Conservation (phyloP, 2,888 invertebrate genomes). For the Clunio marinus region DNA sequence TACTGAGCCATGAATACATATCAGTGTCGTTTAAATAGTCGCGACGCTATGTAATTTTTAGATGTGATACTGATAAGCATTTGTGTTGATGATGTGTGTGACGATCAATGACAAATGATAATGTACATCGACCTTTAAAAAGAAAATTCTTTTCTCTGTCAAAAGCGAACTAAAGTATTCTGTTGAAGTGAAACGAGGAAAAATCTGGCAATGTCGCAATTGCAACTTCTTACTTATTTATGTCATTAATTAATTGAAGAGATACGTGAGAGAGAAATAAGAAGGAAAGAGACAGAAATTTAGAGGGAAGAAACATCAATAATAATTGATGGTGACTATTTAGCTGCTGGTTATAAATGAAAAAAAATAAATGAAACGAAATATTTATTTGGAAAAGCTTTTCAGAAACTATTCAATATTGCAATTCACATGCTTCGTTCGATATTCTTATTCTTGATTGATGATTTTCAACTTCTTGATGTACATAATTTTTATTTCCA, state of each 20-base stretch:
- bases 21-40: background rate
- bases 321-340: conserved; percentile 29
- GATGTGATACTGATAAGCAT: conserved; percentile 8
- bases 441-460: background rate
- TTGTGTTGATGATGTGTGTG: background rate
- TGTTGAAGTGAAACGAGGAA: background rate
- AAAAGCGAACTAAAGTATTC: background rate
- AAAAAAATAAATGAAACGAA: too few species aligned
- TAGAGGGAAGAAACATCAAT: too few species aligned
- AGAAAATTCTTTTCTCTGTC: conserved; percentile 22
- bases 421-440: background rate
- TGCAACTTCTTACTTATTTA: background rate
- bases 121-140: conserved; percentile 23
- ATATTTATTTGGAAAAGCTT: background rate
- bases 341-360: conserved; percentile 28
- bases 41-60: background rate
- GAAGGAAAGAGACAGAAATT: too few species aligned
- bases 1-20: background rate
- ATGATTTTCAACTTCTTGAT: background rate
- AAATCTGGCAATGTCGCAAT: conserved; percentile 17
- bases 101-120: background rate
- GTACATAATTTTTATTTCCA: background rate
- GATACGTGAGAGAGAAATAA: too few species aligned
- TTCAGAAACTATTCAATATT: too few species aligned
- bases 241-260: too few species aligned